Evolutionary conservation across 2,888 invertebrate genomes (phyloP).

Genomic region (Nomada lathburiana): DNA sequence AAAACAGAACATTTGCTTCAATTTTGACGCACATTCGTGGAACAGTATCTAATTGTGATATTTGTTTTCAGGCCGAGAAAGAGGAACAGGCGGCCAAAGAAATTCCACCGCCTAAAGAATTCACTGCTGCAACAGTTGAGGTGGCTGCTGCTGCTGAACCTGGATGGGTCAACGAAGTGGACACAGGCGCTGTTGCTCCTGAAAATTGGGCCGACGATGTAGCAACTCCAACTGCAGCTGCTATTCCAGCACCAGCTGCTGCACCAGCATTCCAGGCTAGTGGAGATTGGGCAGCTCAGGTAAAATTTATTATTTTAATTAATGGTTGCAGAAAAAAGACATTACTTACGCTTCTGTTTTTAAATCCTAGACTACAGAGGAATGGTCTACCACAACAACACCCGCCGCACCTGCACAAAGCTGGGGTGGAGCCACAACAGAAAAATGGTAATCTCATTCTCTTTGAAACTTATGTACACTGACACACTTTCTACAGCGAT

Average conservation of each 20-base stretch:
- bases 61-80: slow-evolving; percentile 91
- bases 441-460: slow-evolving; percentile 80
- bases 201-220: slow-evolving; percentile 86
- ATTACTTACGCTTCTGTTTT: neutral
- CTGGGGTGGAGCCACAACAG: slow-evolving; percentile 87
- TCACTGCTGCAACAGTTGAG: slow-evolving; percentile 82
- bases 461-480: slow-evolving; percentile 56
- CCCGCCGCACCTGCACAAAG: slow-evolving; percentile 84
- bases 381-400: slow-evolving; percentile 85
- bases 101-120: slow-evolving; percentile 86
- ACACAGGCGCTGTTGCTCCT: slow-evolving; percentile 78
- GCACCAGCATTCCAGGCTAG: slow-evolving; percentile 74
- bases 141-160: slow-evolving; percentile 83
- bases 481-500: slow-evolving; percentile 70
- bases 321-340: neutral
- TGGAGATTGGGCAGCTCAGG: slow-evolving; percentile 84
- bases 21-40: neutral
- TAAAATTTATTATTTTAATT: slow-evolving; percentile 55
- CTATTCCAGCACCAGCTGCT: slow-evolving; percentile 69
- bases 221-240: slow-evolving; percentile 76
- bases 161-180: slow-evolving; percentile 87
- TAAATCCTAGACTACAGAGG: slow-evolving; percentile 72
- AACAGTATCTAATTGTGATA: neutral
- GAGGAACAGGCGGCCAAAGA: slow-evolving; percentile 97
- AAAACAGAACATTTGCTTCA: neutral